phyloP scores from a whole-genome alignment of 2,113 vertebrate species.

The Trogon melanurus region DNA sequence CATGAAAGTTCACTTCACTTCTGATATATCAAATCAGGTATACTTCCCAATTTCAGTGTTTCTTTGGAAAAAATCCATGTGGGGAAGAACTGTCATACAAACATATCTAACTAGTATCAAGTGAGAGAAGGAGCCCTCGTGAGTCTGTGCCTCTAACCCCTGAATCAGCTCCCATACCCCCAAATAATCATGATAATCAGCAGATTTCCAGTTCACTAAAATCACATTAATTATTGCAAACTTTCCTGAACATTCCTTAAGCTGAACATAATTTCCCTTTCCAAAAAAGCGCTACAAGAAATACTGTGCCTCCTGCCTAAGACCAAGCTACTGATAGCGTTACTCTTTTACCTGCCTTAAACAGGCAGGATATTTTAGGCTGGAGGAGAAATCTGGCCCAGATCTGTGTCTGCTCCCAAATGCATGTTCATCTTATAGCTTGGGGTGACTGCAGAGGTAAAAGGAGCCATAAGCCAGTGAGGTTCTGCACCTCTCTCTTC shows the following conservation, averaged over 20 bases:
- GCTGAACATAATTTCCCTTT: not conserved
- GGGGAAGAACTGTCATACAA: not conserved
- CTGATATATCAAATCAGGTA: not conserved
- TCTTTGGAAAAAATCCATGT: not conserved
- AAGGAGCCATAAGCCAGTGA: not conserved
- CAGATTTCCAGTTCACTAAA: not conserved
- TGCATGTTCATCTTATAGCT: not conserved
- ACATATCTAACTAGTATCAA: not conserved
- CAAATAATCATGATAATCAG: not conserved
- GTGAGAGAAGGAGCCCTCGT: not conserved
- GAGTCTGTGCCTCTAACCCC: rapidly evolving
- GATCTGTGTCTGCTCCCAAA: not conserved
- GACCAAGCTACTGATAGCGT: not conserved
- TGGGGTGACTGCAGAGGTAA: not conserved
- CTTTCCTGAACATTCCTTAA: not conserved
- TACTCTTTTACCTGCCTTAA: not conserved
- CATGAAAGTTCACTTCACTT: not conserved
- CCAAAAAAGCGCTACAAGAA: not conserved
- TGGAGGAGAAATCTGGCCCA: not conserved
- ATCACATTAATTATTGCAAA: not conserved
- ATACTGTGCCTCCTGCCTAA: not conserved
- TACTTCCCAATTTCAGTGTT: not conserved
- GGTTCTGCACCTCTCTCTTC: not conserved
- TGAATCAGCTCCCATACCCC: not conserved
- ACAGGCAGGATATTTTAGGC: not conserved